A percentile compares a stretch with the other conserved stretches of the same genome.
Conservation (phyloP, 1,140 invertebrate genomes). For the Probaryconus sp. region DNA sequence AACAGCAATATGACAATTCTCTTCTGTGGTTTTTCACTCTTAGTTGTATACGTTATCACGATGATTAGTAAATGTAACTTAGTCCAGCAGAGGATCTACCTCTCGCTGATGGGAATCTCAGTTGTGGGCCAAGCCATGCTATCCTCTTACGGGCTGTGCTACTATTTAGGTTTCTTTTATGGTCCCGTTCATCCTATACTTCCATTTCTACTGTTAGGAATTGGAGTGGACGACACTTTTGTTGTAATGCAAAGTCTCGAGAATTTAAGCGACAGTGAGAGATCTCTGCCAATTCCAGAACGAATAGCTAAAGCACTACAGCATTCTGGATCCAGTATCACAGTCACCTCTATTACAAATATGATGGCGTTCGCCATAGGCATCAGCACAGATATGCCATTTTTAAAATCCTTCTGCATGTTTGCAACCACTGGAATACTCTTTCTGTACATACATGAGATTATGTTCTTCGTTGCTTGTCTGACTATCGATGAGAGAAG, state of each 20-base stretch:
- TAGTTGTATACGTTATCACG: slow-evolving; percentile 79
- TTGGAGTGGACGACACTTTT: slow-evolving; percentile 80
- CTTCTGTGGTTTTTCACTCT: slow-evolving; percentile 78
- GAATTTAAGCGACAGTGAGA: slow-evolving; percentile 67
- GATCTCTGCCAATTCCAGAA: slow-evolving; percentile 65
- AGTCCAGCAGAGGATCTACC: slow-evolving; percentile 78
- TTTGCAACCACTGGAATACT: slow-evolving; percentile 78
- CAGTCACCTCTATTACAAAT: slow-evolving; percentile 84
- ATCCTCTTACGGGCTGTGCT: slow-evolving; percentile 80
- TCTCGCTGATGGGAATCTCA: slow-evolving; percentile 78
- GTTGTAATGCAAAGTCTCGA: slow-evolving; percentile 78
- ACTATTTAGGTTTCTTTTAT: slow-evolving; percentile 78
- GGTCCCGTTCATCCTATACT: slow-evolving; percentile 80
- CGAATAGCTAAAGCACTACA: slow-evolving; percentile 76
- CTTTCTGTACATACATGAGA: slow-evolving; percentile 78
- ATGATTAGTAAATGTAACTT: slow-evolving; percentile 80
- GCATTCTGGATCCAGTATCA: slow-evolving; percentile 82
- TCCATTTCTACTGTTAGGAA: slow-evolving; percentile 80
- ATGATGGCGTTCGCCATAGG: slow-evolving; percentile 83
- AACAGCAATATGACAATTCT: slow-evolving; percentile 78
- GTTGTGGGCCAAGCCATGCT: slow-evolving; percentile 79
- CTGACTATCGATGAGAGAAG: slow-evolving; percentile 79
- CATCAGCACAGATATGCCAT: slow-evolving; percentile 79
- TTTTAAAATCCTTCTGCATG: slow-evolving; percentile 78
- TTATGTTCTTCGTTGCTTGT: slow-evolving; percentile 80